Percentiles rank a stretch among this genome's conserved stretches.
phyloP scores from a whole-genome alignment of 2,797 vertebrate genomes.

The Malacoctenus gilli region DNA sequence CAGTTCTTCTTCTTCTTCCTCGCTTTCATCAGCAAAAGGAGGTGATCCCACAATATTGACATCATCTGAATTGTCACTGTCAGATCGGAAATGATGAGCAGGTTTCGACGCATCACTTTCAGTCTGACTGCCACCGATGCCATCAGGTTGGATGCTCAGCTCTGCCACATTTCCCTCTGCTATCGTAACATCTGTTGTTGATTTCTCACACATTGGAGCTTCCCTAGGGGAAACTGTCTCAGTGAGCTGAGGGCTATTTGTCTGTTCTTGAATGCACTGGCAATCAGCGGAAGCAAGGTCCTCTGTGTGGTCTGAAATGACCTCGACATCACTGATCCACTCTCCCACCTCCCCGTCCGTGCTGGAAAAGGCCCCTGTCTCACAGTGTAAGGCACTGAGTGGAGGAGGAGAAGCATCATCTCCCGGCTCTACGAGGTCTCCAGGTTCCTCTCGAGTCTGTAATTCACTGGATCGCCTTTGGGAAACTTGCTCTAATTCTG shows the following conservation, averaged over 20 bases:
- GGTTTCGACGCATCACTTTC: conserved; percentile 3
- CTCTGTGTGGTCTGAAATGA: conserved; percentile 37
- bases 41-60: conserved; percentile 23
- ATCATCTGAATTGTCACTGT: conserved; percentile 24
- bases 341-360: conserved; percentile 31
- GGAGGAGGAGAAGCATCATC: conserved; percentile 15
- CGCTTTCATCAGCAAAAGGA: conserved; percentile 55
- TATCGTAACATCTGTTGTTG: conserved; percentile 4
- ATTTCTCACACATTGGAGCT: conserved; percentile 8
- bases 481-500: conserved; percentile 21
- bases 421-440: conserved; percentile 4
- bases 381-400: neutral
- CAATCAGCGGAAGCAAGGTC: conserved; percentile 27
- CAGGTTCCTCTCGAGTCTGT: conserved; percentile 11
- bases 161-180: conserved; percentile 9
- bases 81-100: conserved; percentile 8
- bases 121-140: conserved; percentile 1
- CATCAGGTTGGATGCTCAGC: conserved; percentile 7
- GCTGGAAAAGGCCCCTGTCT: conserved; percentile 29
- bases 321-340: conserved; percentile 32
- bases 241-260: conserved; percentile 6
- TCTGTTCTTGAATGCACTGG: conserved; percentile 20
- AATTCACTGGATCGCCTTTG: conserved; percentile 1
- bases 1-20: conserved; percentile 53
- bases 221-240: conserved; percentile 6